These are phyloP conservation scores for Jacana jacana DNA, from an alignment of 2,113 vertebrate genomes.

Conservation along the genomic window DNA sequence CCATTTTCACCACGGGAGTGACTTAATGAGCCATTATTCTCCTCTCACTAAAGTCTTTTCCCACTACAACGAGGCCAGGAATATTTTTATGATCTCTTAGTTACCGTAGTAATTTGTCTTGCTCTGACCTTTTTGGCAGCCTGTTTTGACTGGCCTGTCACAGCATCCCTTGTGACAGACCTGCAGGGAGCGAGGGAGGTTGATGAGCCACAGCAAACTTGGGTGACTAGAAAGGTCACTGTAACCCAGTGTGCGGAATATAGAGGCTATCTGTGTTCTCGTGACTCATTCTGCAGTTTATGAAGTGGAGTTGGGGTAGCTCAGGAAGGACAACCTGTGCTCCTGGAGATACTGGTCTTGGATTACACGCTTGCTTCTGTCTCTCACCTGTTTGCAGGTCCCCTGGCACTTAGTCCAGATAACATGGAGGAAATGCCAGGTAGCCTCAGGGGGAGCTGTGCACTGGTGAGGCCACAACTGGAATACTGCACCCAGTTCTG, in stretches of 20 bases:
- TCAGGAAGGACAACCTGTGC: neutral
- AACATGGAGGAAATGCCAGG: neutral
- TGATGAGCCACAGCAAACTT: neutral
- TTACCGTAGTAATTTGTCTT: neutral
- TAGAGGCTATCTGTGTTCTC: neutral
- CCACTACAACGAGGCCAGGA: neutral
- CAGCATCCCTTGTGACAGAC: neutral
- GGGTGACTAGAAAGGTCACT: neutral
- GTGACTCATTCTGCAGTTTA: neutral
- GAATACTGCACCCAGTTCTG: no score
- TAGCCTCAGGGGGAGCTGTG: neutral
- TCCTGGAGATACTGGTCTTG: neutral
- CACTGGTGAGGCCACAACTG: no score
- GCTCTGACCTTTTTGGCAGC: slow-evolving; percentile 13
- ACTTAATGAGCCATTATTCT: slow-evolving; percentile 20
- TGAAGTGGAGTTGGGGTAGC: neutral
- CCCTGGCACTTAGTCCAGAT: neutral
- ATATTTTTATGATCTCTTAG: slow-evolving; percentile 15
- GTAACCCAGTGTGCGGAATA: neutral
- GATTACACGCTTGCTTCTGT: neutral
- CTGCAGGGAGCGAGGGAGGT: neutral
- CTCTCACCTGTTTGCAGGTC: neutral
- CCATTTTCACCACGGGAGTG: neutral
- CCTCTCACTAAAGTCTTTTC: slow-evolving; percentile 9
- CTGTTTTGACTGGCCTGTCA: slow-evolving; percentile 4